A percentile compares a stretch with the other conserved stretches of the same genome.
Evolutionary conservation across 2,113 vertebrate species (phyloP).

Genomic region (Syngnathoides biaculeatus): DNA sequence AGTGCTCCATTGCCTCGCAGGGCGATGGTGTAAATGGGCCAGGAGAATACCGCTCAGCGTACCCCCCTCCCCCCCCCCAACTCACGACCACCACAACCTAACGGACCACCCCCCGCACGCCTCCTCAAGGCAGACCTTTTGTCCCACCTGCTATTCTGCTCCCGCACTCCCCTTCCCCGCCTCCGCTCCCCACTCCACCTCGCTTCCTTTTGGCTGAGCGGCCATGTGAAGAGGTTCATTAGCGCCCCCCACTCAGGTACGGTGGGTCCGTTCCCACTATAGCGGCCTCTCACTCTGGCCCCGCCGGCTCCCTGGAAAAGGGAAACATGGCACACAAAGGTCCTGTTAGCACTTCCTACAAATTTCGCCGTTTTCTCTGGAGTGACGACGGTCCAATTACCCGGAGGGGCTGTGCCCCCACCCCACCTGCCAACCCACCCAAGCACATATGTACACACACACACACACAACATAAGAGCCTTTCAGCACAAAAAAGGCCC

Average conservation of each 20-base stretch:
- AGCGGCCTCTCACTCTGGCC: constrained; percentile 68
- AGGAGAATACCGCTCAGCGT: constrained; percentile 97
- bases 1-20: constrained; percentile 93
- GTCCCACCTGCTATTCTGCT: constrained; percentile 94
- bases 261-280: constrained; percentile 91
- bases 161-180: constrained; percentile 73
- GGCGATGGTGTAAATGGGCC: constrained; percentile 88
- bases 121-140: constrained; percentile 99
- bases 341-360: constrained; percentile 99
- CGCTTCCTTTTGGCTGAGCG: constrained; percentile 83
- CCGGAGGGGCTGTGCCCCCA: constrained; percentile 82
- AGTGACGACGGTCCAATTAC: constrained; percentile 99
- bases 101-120: constrained; percentile 14
- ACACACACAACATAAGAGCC: constrained; percentile 67
- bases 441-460: constrained; percentile 38
- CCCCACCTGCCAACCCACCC: constrained; percentile 31
- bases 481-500: constrained; percentile 77
- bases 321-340: constrained; percentile 99
- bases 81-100: constrained; percentile 12
- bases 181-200: constrained; percentile 63
- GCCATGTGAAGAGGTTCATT: constrained; percentile 99
- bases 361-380: constrained; percentile 99
- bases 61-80: constrained; percentile 66
- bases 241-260: constrained; percentile 89
- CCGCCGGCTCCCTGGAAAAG: constrained; percentile 95